These are phyloP conservation scores for Urechis unicinctus DNA, from an alignment of 2,888 invertebrate species.

Conservation along the genomic window DNA sequence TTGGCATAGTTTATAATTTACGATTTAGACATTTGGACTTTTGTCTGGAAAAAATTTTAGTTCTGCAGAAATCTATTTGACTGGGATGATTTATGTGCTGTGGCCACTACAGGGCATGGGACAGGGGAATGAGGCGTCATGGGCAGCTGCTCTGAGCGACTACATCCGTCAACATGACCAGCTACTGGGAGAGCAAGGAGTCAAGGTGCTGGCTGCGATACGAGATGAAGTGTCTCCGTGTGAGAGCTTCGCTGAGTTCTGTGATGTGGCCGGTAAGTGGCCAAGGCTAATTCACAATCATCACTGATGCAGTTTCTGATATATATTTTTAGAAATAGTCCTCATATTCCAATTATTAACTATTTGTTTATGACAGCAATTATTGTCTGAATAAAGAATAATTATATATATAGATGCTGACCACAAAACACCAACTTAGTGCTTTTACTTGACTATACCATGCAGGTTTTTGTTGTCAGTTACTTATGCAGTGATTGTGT, in stretches of 20 bases:
- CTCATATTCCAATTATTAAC: background rate
- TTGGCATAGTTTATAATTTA: no score
- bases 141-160: slow-evolving; percentile 84
- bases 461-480: no score
- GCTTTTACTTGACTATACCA: no score
- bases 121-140: slow-evolving; percentile 44
- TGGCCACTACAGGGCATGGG: no score
- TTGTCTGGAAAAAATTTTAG: no score
- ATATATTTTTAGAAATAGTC: background rate
- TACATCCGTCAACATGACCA: slow-evolving; percentile 92
- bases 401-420: no score
- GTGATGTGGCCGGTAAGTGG: slow-evolving; percentile 74
- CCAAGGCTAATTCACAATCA: background rate
- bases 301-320: background rate
- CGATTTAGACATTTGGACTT: no score
- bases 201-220: slow-evolving; percentile 71
- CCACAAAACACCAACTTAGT: no score
- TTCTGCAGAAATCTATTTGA: no score
- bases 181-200: slow-evolving; percentile 77
- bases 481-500: background rate
- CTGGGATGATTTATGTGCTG: no score
- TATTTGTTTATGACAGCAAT: background rate
- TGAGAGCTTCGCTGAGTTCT: slow-evolving; percentile 83
- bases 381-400: no score
- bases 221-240: slow-evolving; percentile 86